Evolutionary conservation across 2,888 invertebrate genomes (phyloP).

Genomic region (Stenodera caucasica): DNA sequence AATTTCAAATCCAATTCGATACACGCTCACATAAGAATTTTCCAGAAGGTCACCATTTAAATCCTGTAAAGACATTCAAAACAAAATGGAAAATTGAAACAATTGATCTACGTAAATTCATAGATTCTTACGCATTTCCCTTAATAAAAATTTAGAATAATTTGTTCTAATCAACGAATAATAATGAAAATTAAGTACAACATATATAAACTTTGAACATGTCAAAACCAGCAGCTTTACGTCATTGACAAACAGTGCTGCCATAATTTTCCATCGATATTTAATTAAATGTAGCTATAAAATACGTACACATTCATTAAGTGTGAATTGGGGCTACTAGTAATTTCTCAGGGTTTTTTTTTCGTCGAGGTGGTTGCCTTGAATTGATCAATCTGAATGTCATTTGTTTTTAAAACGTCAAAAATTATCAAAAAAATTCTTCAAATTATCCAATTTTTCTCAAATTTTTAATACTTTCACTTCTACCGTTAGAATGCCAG

Average conservation of each 20-base stretch:
- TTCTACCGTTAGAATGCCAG: constrained; percentile 16
- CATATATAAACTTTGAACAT: constrained; percentile 1
- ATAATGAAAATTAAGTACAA: not conserved
- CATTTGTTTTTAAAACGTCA: not conserved
- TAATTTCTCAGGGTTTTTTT: too few relatives aligned
- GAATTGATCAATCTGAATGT: too few relatives aligned
- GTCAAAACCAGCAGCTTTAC: not conserved
- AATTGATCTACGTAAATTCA: not conserved
- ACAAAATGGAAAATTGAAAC: not conserved
- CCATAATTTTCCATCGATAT: not conserved
- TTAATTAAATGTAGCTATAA: not conserved
- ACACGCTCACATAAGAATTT: not conserved
- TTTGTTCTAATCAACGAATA: not conserved
- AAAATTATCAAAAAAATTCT: not conserved
- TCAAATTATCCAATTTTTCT: too few relatives aligned
- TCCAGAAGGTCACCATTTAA: not conserved
- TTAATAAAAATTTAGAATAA: not conserved
- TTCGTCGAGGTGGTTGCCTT: too few relatives aligned
- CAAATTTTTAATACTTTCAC: not conserved
- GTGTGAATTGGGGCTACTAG: too few relatives aligned
- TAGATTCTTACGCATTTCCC: not conserved
- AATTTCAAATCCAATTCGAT: not conserved
- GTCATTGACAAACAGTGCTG: not conserved
- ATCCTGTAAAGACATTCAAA: not conserved
- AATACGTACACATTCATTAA: too few relatives aligned